These are phyloP conservation scores for Amphiprion percula DNA, from an alignment of 2,113 vertebrate genomes.

Conservation along the genomic window DNA sequence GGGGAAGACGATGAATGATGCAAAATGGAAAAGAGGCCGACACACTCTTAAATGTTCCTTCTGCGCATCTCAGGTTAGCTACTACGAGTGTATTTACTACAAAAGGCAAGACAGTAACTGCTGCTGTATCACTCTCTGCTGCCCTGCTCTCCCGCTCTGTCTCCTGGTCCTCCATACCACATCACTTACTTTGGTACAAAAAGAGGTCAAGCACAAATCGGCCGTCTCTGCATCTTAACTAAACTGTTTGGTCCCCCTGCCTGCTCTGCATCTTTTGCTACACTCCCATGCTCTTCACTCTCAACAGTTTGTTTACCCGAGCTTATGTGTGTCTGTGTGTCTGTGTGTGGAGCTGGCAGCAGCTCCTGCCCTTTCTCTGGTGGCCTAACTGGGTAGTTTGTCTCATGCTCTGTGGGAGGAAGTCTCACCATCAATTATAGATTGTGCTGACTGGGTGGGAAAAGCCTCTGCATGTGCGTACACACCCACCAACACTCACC, in stretches of 20 bases:
- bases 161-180: conserved; percentile 17
- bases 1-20: conserved; percentile 63
- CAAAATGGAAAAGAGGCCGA: conserved; percentile 58
- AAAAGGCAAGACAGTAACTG: conserved; percentile 39
- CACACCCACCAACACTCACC: conserved; percentile 11
- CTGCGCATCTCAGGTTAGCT: conserved; percentile 30
- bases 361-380: conserved; percentile 30
- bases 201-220: conserved; percentile 49
- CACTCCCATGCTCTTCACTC: conserved; percentile 11
- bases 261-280: conserved; percentile 11
- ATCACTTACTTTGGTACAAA: conserved; percentile 24
- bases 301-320: conserved; percentile 51
- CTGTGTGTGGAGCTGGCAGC: conserved; percentile 49
- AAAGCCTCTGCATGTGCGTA: conserved; percentile 13
- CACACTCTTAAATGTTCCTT: conserved; percentile 48
- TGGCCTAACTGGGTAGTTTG: conserved; percentile 49
- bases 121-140: conserved; percentile 14
- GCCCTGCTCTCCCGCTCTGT: conserved; percentile 8
- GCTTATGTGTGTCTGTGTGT: conserved; percentile 32
- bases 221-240: conserved; percentile 13
- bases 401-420: conserved; percentile 64
- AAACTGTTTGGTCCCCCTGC: neutral
- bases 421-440: conserved; percentile 71
- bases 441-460: conserved; percentile 71
- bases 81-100: conserved; percentile 55